Percentiles rank a stretch among this genome's conserved stretches.
phyloP scores from a whole-genome alignment of 2,888 invertebrate genomes.

The Heliconius sara region DNA sequence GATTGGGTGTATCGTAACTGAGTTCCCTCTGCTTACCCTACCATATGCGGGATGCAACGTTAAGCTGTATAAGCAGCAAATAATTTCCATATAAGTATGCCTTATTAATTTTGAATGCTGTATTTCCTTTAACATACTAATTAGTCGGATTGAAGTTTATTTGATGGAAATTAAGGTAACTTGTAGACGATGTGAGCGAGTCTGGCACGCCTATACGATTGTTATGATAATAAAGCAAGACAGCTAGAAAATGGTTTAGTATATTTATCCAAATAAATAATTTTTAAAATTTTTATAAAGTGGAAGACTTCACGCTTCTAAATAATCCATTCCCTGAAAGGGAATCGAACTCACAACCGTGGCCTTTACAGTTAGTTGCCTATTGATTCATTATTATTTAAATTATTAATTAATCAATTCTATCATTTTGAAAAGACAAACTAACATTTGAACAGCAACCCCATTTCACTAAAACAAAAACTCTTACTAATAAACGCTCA shows the following conservation, averaged over 20 bases:
- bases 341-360: not conserved
- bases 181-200: conserved; percentile 15
- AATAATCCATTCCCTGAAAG: not conserved
- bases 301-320: too few species aligned
- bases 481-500: not conserved
- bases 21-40: not conserved
- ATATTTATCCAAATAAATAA: not conserved
- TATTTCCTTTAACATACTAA: not conserved
- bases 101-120: not conserved
- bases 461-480: not conserved
- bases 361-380: not conserved
- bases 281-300: too few species aligned
- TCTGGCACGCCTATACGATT: not conserved
- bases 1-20: not conserved
- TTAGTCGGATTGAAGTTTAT: not conserved
- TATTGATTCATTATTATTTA: not conserved
- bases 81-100: conserved; percentile 5
- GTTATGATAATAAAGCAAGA: not conserved
- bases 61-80: not conserved
- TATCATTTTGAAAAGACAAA: not conserved
- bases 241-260: not conserved
- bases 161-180: not conserved
- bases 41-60: not conserved
- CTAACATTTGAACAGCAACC: not conserved
- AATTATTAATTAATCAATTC: too few species aligned